Evolutionary conservation across 2,113 vertebrate species (phyloP).

Genomic region (Triplophysa tibetana): DNA sequence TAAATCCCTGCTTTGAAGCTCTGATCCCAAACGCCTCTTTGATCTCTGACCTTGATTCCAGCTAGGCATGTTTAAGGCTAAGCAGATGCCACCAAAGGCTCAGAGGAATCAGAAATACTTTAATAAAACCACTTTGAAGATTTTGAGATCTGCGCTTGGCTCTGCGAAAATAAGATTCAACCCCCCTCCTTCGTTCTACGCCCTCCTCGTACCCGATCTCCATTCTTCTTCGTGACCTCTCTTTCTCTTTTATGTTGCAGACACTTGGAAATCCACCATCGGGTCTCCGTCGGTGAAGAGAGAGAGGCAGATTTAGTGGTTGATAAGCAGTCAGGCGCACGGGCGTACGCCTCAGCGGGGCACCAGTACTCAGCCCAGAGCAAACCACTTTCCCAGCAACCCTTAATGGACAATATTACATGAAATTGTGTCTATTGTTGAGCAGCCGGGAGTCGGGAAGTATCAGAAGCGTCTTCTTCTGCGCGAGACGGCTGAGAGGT

Average conservation of each 20-base stretch:
- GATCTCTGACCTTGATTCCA: conserved; percentile 67
- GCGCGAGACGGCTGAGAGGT: background rate
- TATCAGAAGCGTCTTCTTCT: background rate
- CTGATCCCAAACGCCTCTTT: conserved; percentile 57
- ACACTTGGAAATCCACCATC: conserved; percentile 51
- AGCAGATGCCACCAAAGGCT: conserved; percentile 57
- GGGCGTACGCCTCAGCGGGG: background rate
- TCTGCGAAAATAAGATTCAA: conserved; percentile 35
- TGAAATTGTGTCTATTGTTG: conserved; percentile 28
- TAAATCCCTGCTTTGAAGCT: conserved; percentile 65
- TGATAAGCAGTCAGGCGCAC: conserved; percentile 12
- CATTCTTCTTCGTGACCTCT: conserved; percentile 6
- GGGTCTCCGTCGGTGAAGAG: conserved; percentile 41
- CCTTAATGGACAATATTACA: conserved; percentile 25
- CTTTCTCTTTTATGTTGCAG: conserved; percentile 39
- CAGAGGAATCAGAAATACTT: conserved; percentile 45
- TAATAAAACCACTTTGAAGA: conserved; percentile 64
- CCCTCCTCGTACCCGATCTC: conserved; percentile 8
- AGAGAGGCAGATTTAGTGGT: background rate
- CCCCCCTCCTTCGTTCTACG: conserved; percentile 13
- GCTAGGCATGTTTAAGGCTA: conserved; percentile 62
- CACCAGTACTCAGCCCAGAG: conserved; percentile 1
- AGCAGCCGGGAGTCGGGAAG: conserved; percentile 6
- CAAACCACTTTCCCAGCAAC: conserved; percentile 6
- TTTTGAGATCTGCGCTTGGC: conserved; percentile 48